Base-by-base conservation (phyloP, 2,888 invertebrate species). In the Melinaea marsaeus region DNA sequence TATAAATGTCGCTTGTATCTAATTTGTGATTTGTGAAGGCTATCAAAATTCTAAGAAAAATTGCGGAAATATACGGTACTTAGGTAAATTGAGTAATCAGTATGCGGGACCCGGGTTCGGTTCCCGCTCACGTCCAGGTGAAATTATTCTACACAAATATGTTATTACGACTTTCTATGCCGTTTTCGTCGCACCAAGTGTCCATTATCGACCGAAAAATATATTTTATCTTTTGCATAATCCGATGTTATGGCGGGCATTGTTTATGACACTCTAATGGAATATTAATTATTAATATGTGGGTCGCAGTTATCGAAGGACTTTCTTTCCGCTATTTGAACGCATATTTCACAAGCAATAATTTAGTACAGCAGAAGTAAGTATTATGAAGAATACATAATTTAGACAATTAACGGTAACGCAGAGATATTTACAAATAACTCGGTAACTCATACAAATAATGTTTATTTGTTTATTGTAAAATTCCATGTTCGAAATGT, bases 91-190 rank as follows among this genome's bases (percentile, higher is more conserved):
- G 34, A 37, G 37, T 45, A 65, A 68, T 69, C 68, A 85, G 85
- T 87, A 88, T 89, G 81, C 88, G 79, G 64, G 78, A 71, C 79
- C 77, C 56, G 68, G 78, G 76, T 82, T 81, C 73, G 77, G 75
- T 77, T 79, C 83, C 86, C 75, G 82, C 77, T 82, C 84, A 87
- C 86, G 87, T 86, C 74, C 75, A 73, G 68, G 79, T 80, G 79
- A 84, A 85, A 86, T 88, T 85, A 78, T 72, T 78, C 79, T 77
- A 79, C 76, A 74, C 77, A 74, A 83, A 82, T 81, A 76, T 80
- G 74, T 79, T 85, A 84, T 81, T 81, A 80, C 77, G 72, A 81
- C 89, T 90, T 90, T 89, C 89, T 86, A 83, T 74, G 69, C 84
- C 84, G 72, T 80, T 85, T 86, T 83, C 68, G 85, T 80, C 74